phyloP scores from a whole-genome alignment of 92 coral and sea anemone species.

The Palythoa grandiflora region DNA sequence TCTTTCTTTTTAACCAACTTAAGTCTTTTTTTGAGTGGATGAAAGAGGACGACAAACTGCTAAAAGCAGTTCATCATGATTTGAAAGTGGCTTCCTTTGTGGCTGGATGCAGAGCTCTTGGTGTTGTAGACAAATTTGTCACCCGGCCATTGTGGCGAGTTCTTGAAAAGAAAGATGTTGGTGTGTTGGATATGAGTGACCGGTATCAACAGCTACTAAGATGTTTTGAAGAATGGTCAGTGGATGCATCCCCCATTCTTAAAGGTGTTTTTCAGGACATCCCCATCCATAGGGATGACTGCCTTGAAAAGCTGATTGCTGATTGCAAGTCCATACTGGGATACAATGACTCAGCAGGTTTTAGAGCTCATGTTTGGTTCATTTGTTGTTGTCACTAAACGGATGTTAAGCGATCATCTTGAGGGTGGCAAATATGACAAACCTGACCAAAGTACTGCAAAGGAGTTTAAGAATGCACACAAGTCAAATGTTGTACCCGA shows the following conservation, averaged over 20 bases:
- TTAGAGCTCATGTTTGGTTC: background rate
- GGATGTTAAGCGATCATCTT: background rate
- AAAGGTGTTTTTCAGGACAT: background rate
- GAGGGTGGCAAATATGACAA: background rate
- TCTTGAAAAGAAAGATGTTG: background rate
- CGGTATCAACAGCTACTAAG: background rate
- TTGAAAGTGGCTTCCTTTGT: background rate
- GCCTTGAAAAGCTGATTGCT: background rate
- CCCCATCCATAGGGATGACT: background rate
- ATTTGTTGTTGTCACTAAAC: background rate
- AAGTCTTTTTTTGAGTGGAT: background rate
- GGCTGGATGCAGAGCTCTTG: background rate
- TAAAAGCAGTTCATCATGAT: background rate
- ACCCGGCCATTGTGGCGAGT: background rate
- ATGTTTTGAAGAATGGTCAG: background rate
- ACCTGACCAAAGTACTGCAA: background rate
- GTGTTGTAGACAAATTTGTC: background rate
- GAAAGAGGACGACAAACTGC: background rate
- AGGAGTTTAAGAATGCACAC: background rate
- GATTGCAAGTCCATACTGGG: background rate
- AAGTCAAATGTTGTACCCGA: background rate
- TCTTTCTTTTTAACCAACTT: background rate
- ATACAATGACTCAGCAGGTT: background rate
- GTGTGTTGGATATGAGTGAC: background rate
- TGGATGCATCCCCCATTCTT: background rate